Percentiles rank a stretch among this genome's conserved stretches.
Evolutionary conservation across 2,888 invertebrate genomes (phyloP).

Genomic region (Eupeodes latifasciatus): DNA sequence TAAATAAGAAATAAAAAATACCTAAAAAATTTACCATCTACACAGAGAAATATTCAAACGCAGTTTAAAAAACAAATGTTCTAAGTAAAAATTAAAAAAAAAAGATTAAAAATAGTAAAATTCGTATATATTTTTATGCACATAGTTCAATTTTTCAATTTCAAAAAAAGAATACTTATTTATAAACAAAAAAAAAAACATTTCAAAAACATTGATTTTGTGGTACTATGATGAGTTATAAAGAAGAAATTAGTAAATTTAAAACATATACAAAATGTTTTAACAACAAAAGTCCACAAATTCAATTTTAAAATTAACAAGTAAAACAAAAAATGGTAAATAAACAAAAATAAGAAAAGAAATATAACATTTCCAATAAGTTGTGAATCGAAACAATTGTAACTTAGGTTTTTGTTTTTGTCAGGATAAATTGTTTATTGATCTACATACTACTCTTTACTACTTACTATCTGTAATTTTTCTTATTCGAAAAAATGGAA

Average conservation of each 20-base stretch:
- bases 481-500: conserved; percentile 38
- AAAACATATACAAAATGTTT: conserved; percentile 37
- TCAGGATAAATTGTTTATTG: conserved; percentile 52
- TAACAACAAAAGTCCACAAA: conserved; percentile 53
- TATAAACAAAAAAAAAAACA: conserved; percentile 45
- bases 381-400: conserved; percentile 69
- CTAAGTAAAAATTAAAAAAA: conserved; percentile 47
- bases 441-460: conserved; percentile 55
- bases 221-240: conserved; percentile 38
- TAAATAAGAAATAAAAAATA: conserved; percentile 29
- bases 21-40: conserved; percentile 42
- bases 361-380: conserved; percentile 69
- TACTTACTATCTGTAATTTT: conserved; percentile 67
- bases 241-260: conserved; percentile 54
- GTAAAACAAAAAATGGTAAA: conserved; percentile 21
- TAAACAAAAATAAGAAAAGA: background rate
- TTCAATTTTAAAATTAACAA: conserved; percentile 49
- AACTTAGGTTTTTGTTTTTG: conserved; percentile 65
- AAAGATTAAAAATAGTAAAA: conserved; percentile 56
- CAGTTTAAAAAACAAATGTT: conserved; percentile 62
- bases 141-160: conserved; percentile 67
- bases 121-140: conserved; percentile 69
- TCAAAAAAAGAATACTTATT: conserved; percentile 58
- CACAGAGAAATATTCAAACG: conserved; percentile 61
- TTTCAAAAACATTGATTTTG: conserved; percentile 59